Base-by-base conservation (phyloP, 2,888 invertebrate species). In the Nemotelus pantherinus region DNA sequence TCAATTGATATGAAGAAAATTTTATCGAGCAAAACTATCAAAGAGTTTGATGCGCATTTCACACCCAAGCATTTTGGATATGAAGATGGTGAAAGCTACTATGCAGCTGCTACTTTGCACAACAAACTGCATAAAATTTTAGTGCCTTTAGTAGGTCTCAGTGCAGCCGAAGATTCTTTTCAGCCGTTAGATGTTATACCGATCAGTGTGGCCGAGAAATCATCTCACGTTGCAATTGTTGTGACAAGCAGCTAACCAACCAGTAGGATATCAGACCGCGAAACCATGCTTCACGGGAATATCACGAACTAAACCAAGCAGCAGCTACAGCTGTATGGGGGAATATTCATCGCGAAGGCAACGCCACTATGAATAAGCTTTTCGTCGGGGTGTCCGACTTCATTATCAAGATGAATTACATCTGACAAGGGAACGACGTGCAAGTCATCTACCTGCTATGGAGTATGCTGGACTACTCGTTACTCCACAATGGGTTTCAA, bases 321-420 rank as follows among this genome's bases (percentile, higher is more conserved):
- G n/a, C n/a, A n/a, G n/a, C n/a, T n/a, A n/a, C n/a, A n/a, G n/a
- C n/a, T n/a, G n/a, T n/a, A n/a, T 98, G 98, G 98, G 91, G 93
- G 63, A 91, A 89, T 82, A 92, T 97, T 72, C 94, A 95, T 84
- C 93, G 94, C 84, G 95, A 95, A 81, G 94, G 95, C 3, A 93
- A 94, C 85, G 94, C 96, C 79, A 93, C 93, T 82, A 96, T 98
- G 95, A 98, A 98, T 89, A 98, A 98, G 88, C 91, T 98, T 76
- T 97, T 98, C 88, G 91, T 96, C 68, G 97, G 98, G 89, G 98
- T 98, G 98, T 90, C 98, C 79, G 97, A 97, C n/a, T 87, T 93
- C 94, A 43, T 80, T 81, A 65, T 78, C 81, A 50, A 80, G 81
- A 81, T 82, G 81, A 81, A 74, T 77, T 65, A 57, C 43, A 68